A percentile compares a stretch with the other conserved stretches of the same genome.
These are phyloP conservation scores for Eonycteris spelaea DNA, from an alignment of 2,113 vertebrate species.

Conservation along the genomic window DNA sequence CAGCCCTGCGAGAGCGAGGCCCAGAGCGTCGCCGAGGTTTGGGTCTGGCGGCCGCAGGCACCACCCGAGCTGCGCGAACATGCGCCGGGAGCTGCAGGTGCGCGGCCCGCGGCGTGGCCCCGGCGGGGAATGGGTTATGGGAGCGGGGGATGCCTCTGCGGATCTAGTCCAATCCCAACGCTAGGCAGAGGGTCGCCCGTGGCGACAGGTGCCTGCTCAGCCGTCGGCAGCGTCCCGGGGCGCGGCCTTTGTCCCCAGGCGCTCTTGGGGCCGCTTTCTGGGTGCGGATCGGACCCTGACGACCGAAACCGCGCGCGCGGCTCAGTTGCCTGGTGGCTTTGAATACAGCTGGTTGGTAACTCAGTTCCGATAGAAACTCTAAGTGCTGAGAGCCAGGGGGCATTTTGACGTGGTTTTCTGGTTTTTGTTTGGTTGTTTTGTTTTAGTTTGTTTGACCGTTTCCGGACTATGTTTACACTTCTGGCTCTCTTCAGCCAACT, in stretches of 20 bases:
- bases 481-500: conserved; percentile 84
- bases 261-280: background rate
- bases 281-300: background rate
- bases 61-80: background rate
- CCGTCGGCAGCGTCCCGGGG: background rate
- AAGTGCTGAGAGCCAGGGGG: background rate
- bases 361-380: background rate
- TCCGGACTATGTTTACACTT: conserved; percentile 81
- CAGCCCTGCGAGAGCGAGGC: background rate
- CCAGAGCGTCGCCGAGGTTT: background rate
- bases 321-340: background rate
- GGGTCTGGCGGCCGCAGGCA: background rate
- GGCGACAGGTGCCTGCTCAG: background rate
- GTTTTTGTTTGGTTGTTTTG: background rate
- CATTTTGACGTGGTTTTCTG: background rate
- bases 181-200: background rate
- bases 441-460: conserved; percentile 74
- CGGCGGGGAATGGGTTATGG: accelerated
- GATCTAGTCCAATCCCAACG: background rate
- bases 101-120: background rate
- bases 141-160: no score
- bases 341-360: conserved; percentile 26
- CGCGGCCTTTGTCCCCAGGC: background rate
- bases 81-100: conserved; percentile 25
- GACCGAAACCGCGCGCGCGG: conserved; percentile 28